Evolutionary conservation across 2,113 vertebrate species (phyloP).

Genomic region (Eupsittula cactorum): DNA sequence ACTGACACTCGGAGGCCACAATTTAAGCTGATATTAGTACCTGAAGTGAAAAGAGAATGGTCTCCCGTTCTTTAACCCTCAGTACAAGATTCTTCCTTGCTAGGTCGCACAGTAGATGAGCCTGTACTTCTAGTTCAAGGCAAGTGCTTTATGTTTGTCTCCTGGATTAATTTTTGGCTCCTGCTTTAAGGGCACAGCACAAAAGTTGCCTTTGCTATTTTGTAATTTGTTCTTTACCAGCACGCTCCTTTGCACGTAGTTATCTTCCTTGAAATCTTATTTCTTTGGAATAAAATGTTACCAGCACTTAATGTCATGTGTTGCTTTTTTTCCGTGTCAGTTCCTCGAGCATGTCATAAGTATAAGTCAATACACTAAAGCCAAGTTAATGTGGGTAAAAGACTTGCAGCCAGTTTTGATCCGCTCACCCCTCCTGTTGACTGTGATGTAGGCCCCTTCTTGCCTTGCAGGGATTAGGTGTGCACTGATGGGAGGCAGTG

Average conservation of each 20-base stretch:
- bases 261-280: not conserved
- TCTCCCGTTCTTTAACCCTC: conserved; percentile 27
- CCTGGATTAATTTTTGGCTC: not conserved
- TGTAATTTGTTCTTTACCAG: not conserved
- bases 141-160: not conserved
- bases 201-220: not conserved
- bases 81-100: not conserved
- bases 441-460: not conserved
- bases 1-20: conserved; percentile 12
- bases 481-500: rapidly evolving
- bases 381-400: not conserved
- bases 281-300: not conserved
- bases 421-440: not conserved
- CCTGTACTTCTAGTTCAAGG: not conserved
- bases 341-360: not conserved
- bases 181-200: not conserved
- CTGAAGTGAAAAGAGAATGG: conserved; percentile 21
- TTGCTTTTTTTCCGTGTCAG: not conserved
- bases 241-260: not conserved
- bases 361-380: not conserved
- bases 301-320: not conserved
- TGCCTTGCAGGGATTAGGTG: not conserved
- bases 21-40: conserved; percentile 7
- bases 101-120: not conserved
- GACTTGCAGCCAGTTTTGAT: not conserved